Evolutionary conservation across 2,888 invertebrate species (phyloP), one percentile per base, ranked within the genome.

Genomic region (Smittia sp.): DNA sequence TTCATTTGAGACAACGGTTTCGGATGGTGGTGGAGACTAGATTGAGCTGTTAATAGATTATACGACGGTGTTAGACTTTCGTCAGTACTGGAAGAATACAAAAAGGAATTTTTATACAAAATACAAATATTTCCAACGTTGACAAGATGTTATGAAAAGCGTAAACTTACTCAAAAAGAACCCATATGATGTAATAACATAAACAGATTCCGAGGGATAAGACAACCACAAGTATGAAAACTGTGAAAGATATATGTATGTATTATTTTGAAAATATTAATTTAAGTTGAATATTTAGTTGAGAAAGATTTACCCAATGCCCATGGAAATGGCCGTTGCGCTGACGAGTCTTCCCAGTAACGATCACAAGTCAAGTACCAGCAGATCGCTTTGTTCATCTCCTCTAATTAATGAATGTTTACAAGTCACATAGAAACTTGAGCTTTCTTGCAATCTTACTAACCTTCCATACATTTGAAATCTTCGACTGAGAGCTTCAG

Each of bases 161-260:
- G 32, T 74, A 41, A 46, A 88, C 91, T 89, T 85, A 95, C 95
- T 94, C 94, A 83, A 93, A 94, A 75, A 94, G 87, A 77, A 94
- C 91, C 91, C 94, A 95, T 77, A 94, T 92, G 79, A 95, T 89
- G 84, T 94, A 94, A 82, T 95, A 95, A 83, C 94, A 94, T 82
- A 93, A 89, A 82, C 93, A 92, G 76, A 94, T 88, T 63, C 93
- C 92, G 70, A 92, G 85, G 58, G 92, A 90, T 62, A 94, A 85
- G 69, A 94, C 88, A 79, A 93, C 90, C 75, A 93, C 89, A 65
- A 93, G 87, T 75, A 93, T 90, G 77, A 93, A 87, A 73, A 87
- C 83, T 46, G 87, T 4, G 22, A 58, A 18, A 46, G 52, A 13
- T 7, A 39, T 9, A 9, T 39, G 7, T 39, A 39, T 9, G 11